Conservation (phyloP, 1,140 invertebrate species). For the Pinna nobilis region DNA sequence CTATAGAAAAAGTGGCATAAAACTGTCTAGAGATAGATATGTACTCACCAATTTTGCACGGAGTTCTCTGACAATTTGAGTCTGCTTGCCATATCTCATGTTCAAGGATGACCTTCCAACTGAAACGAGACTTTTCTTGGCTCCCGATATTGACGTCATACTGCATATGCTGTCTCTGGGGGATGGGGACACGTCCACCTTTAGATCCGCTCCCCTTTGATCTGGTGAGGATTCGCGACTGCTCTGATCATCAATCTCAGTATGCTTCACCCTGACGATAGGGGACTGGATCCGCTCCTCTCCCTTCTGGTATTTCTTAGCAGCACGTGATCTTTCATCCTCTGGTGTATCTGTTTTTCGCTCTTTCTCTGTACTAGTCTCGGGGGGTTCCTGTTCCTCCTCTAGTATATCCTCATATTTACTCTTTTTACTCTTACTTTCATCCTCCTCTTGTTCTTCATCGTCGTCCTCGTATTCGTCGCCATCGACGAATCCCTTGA, state of each 20-base stretch:
- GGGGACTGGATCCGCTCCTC: neutral
- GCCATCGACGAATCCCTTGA: constrained; percentile 50
- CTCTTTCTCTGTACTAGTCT: neutral
- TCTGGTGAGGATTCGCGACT: neutral
- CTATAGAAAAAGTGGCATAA: no score
- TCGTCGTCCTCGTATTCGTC: constrained; percentile 41
- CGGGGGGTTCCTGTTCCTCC: neutral
- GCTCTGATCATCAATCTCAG: neutral
- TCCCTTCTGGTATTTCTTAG: neutral
- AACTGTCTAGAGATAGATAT: neutral
- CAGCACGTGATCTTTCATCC: neutral
- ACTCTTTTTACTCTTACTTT: constrained; percentile 12
- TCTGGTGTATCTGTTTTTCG: neutral
- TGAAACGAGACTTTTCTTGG: neutral
- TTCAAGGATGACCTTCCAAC: constrained; percentile 14
- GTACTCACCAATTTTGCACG: constrained; percentile 37
- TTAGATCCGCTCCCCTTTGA: neutral
- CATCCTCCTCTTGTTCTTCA: constrained; percentile 35
- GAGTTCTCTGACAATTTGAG: constrained; percentile 40
- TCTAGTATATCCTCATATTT: constrained; percentile 20
- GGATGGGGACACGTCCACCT: neutral
- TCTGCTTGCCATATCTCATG: neutral
- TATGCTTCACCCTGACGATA: neutral
- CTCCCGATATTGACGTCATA: neutral
- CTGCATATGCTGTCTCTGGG: neutral